Percentiles rank a stretch among this genome's conserved stretches.
These are phyloP conservation scores for Pangasius krempfi DNA, from an alignment of 2,797 vertebrate species.

Conservation along the genomic window DNA sequence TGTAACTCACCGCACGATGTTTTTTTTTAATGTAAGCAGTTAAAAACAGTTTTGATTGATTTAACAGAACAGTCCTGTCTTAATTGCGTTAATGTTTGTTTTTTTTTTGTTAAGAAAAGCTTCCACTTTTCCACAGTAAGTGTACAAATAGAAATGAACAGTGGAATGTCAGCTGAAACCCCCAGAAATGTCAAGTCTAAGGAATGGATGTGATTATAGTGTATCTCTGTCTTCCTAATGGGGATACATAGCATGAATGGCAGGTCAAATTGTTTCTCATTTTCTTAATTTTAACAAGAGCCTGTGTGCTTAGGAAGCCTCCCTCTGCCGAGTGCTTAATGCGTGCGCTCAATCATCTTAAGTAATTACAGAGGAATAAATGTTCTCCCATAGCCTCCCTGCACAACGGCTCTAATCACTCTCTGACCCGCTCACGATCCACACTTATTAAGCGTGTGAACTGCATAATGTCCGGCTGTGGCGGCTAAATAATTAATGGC, in stretches of 20 bases:
- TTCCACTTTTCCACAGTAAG: constrained; percentile 15
- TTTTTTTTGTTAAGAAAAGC: background rate
- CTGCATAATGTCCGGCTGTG: constrained; percentile 82
- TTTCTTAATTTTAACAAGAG: constrained; percentile 59
- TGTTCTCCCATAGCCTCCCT: constrained; percentile 84
- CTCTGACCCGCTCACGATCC: constrained; percentile 90
- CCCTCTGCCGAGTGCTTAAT: constrained; percentile 61
- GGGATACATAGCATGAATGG: constrained; percentile 47
- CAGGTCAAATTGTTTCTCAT: constrained; percentile 53
- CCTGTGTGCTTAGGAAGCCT: constrained; percentile 49
- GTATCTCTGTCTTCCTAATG: constrained; percentile 33
- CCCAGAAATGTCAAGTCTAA: constrained; percentile 23
- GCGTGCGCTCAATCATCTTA: constrained; percentile 86
- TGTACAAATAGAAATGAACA: constrained; percentile 38
- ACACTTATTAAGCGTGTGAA: constrained; percentile 89
- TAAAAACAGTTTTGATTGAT: background rate
- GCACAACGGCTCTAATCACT: constrained; percentile 90
- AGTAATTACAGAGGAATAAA: constrained; percentile 93
- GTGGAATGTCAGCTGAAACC: constrained; percentile 5
- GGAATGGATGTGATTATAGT: constrained; percentile 30
- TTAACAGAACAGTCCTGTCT: background rate
- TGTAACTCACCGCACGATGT: background rate
- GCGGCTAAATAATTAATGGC: constrained; percentile 84
- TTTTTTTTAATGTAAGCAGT: too few relatives aligned
- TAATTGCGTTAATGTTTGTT: background rate